Evolutionary conservation across 1,140 invertebrate species (phyloP), one percentile per base, ranked within the genome.

Genomic region (Atta colombica): DNA sequence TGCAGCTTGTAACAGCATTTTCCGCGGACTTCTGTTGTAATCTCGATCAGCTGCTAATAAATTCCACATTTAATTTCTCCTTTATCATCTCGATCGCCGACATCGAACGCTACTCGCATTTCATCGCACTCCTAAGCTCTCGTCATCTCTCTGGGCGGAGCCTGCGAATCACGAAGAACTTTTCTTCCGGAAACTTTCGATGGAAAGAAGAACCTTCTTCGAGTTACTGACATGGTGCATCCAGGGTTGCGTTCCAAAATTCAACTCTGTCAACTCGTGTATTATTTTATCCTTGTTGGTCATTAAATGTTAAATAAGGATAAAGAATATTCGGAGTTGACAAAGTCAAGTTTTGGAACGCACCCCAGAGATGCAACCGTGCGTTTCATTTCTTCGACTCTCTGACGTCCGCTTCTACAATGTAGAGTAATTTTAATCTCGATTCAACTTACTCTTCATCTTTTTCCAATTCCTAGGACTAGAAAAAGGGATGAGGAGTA

Each of bases 111-210:
- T 1, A 10, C 10, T 45, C 39, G 39, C 8, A 10, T 65, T 51
- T 82, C 58, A 21, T 49, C 53, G 55, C 31, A 51, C 69, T 82
- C 12, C 28, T 60, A 16, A 58, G 82, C 68, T 65, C 68, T 72
- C 71, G 65, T 77, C 74, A n/a, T 68, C 74, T 55, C 53, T 53
- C 3, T 88, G 58, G 74, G 66, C 85, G 75, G 81, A 85, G 74
- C 61, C 77, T 31, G 61, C 58, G 31, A 21, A 18, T 53, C 18
- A 49, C 25, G 10, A 45, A 21, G 14, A 68, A 77, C 39, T 55
- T 55, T 58, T 58, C 55, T 85, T 87, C 60, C 71, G 49, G 49
- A 10, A 66, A 66, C 60, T 12, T 45, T 75, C 14, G 61, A 71
- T 45, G 51, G 45, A n/a, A 35, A 61, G 58, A 69, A 45, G 28